These are phyloP conservation scores for Agrochola litura DNA, from an alignment of 2,888 invertebrate genomes.

Conservation along the genomic window DNA sequence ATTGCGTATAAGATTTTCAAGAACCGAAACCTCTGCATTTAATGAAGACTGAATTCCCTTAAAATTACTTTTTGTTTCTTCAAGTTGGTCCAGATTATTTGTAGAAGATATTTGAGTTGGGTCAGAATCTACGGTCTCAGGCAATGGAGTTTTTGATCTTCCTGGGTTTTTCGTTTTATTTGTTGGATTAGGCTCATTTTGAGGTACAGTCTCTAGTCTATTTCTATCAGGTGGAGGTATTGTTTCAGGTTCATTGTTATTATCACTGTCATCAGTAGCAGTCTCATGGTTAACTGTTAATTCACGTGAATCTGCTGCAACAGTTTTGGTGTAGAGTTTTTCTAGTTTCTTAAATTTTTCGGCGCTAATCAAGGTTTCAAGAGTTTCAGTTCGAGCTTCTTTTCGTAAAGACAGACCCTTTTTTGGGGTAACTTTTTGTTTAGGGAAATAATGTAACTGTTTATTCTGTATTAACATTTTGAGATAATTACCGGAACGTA, in stretches of 20 bases:
- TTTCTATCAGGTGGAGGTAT: neutral
- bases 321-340: neutral
- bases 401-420: neutral
- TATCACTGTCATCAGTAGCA: neutral
- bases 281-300: neutral
- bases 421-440: slow-evolving; percentile 23
- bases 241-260: neutral
- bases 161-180: neutral
- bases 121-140: neutral
- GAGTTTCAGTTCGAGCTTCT: neutral
- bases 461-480: slow-evolving; percentile 28
- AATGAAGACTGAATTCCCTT: neutral
- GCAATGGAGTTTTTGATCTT: neutral
- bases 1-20: neutral
- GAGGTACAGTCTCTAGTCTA: neutral
- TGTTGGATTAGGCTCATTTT: neutral
- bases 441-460: slow-evolving; percentile 3
- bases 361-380: neutral
- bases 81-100: neutral
- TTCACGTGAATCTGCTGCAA: neutral
- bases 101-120: neutral
- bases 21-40: neutral
- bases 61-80: neutral
- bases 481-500: slow-evolving; percentile 29
- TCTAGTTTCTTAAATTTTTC: neutral